phyloP scores from a whole-genome alignment of 2,888 invertebrate species.

The Molorchus minor region DNA sequence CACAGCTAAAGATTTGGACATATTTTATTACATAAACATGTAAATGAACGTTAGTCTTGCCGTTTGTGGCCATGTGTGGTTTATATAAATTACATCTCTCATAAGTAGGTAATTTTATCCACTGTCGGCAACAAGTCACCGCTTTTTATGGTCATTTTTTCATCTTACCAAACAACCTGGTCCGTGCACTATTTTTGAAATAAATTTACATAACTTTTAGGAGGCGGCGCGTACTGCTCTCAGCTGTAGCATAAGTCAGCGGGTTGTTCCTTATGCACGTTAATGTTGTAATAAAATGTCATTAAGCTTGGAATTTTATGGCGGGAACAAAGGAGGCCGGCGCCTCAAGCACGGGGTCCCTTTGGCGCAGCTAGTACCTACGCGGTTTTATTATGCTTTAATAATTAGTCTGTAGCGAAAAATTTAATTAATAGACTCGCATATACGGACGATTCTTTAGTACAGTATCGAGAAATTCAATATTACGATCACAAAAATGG shows the following conservation, averaged over 20 bases:
- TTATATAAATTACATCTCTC: slow-evolving; percentile 28
- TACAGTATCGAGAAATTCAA: too few species aligned
- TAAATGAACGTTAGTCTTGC: too few species aligned
- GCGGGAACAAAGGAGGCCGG: slow-evolving; percentile 9
- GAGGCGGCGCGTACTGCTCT: slow-evolving; percentile 4
- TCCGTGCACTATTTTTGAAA: slow-evolving; percentile 31
- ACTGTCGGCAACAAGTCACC: neutral
- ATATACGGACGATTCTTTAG: too few species aligned
- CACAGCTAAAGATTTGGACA: too few species aligned
- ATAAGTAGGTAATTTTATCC: slow-evolving; percentile 30
- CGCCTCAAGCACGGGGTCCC: neutral
- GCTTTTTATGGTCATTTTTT: slow-evolving; percentile 14
- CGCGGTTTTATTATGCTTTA: neutral
- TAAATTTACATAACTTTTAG: slow-evolving; percentile 39
- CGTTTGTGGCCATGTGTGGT: too few species aligned
- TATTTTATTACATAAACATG: too few species aligned
- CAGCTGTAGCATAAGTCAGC: slow-evolving; percentile 12
- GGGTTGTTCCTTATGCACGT: slow-evolving; percentile 7
- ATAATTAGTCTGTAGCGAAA: neutral
- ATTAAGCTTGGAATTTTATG: slow-evolving; percentile 15
- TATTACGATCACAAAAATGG: too few species aligned
- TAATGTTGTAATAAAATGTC: slow-evolving; percentile 19
- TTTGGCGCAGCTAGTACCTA: neutral
- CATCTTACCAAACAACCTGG: slow-evolving; percentile 16
- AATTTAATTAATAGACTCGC: neutral